Evolutionary conservation across 2,888 invertebrate species (phyloP), one percentile per base, ranked within the genome.

Genomic region (Pasiphila rectangulata): DNA sequence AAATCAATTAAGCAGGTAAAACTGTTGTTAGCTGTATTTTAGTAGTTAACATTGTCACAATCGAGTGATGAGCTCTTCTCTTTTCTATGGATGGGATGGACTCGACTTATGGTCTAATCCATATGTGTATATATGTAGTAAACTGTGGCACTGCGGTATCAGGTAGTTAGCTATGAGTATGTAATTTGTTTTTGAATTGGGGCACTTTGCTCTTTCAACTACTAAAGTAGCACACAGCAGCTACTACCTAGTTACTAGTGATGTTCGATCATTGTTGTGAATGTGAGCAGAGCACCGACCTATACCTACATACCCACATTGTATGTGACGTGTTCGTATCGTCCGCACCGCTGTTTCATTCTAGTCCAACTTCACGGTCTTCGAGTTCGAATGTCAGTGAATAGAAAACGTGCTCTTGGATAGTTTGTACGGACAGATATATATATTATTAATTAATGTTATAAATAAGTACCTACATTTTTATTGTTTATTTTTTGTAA

Each of bases 321-420:
- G 39, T 37, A 40, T 52, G 43, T 58, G 56, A 50, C 54, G 55
- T 50, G 49, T 47, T 62, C 42, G 55, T 59, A 60, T 63, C 64
- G 61, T 62, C 59, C 56, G 51, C 53, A 35, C 27, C 47, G 43
- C 46, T 30, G 38, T 50, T 54, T 48, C 52, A 50, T 61, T 66
- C 65, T 68, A 67, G 67, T 58, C 53, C 54, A 51, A 60, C 60
- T 67, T 71, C 69, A 55, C 51, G 67, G 47, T 56, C 50, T 52
- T 47, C 55, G 55, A 61, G 56, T 64, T 57, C 61, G 67, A 67
- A 62, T 67, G 69, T 68, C 67, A 67, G 74, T 74, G 69, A 69
- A 72, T 69, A 69, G 66, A 66, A 72, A 74, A 70, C 75, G 71
- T 67, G 72, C 72, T 59, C 62, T 64, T 59, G 59, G 61, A 55